Evolutionary conservation across 2,113 vertebrate genomes (phyloP), one percentile per base, ranked within the genome.

Genomic region (Clupea harengus): DNA sequence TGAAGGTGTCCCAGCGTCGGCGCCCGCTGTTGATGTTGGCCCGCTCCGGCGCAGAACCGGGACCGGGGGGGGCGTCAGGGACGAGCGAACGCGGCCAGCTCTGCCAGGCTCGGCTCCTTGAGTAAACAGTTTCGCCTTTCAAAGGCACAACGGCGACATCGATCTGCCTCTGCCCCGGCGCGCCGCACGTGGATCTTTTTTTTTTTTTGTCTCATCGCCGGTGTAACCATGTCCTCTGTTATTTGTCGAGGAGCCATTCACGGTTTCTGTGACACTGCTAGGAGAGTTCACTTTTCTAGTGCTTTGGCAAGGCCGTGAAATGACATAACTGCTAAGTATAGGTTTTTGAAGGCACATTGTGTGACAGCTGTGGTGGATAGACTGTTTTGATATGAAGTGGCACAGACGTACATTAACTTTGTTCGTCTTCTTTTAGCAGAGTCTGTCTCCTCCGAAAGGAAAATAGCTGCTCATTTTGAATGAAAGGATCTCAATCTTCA

Each of bases 101-200:
- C 88, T 92, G 90, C 90, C 90, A 93, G 90, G 83, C 89, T 85
- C 83, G 80, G 78, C 85, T 82, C 86, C 89, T 91, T 92, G 91
- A 89, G 92, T 90, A 95, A 93, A 94, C 92, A 94, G 90, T 91
- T 89, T 93, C 90, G 82, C 84, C 87, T 93, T 93, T 91, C 91
- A 92, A 90, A 94, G 92, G 87, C 88, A 89, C 89, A 88, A 85
- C 83, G 67, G 82, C 84, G 89, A 92, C 92, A 90, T 84, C 87
- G 87, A 90, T 90, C 90, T 89, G 82, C 87, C 90, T 87, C 86
- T 88, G 25, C 85, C 2, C 15, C 25, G n/a, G 85, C 80, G 47
- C 39, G 72, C 47, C 4, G 7, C 22, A 45, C 52, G 22, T 32
- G 28, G n/a, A 10, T 1, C 60, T 25, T 67, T 67, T n/a, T 60